phyloP scores from a whole-genome alignment of 2,797 vertebrate genomes.

The Vespertilio murinus region DNA sequence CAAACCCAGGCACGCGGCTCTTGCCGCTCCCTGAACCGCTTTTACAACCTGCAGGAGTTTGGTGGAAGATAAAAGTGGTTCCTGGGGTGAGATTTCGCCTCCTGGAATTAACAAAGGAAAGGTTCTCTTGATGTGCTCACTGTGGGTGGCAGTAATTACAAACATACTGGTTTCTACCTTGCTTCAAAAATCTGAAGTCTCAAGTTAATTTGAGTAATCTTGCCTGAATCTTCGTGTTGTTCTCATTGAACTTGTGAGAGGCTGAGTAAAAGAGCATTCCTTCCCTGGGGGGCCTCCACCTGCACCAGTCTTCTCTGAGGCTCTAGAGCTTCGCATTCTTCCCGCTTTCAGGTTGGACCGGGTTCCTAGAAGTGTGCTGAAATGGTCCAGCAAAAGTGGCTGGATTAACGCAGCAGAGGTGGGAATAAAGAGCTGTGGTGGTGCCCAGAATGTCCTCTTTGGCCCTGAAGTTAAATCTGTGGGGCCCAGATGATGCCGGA shows the following conservation, averaged over 20 bases:
- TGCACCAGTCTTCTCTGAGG: background rate
- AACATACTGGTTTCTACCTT: constrained; percentile 81
- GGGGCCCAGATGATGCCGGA: background rate
- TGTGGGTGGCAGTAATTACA: constrained; percentile 87
- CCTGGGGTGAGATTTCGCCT: constrained; percentile 83
- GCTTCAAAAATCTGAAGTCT: constrained; percentile 81
- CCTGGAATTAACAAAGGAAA: constrained; percentile 85
- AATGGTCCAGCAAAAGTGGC: background rate
- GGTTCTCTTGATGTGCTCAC: constrained; percentile 86
- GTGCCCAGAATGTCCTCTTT: constrained; percentile 1
- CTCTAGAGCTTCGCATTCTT: background rate
- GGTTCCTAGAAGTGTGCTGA: constrained; percentile 7
- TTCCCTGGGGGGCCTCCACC: constrained; percentile 40
- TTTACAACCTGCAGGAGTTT: constrained; percentile 86
- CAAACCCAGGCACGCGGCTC: background rate
- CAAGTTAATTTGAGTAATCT: constrained; percentile 80
- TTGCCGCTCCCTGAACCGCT: constrained; percentile 76
- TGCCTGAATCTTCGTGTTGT: constrained; percentile 33
- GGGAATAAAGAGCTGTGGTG: constrained; percentile 52
- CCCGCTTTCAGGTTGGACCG: background rate
- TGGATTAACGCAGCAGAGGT: constrained; percentile 39
- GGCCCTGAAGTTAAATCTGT: background rate
- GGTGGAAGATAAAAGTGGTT: constrained; percentile 87
- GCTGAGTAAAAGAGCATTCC: background rate
- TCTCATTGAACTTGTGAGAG: constrained; percentile 65